A percentile compares a stretch with the other conserved stretches of the same genome.
Evolutionary conservation across 2,113 vertebrate genomes (phyloP).

Genomic region (Aleadryas rufinucha): DNA sequence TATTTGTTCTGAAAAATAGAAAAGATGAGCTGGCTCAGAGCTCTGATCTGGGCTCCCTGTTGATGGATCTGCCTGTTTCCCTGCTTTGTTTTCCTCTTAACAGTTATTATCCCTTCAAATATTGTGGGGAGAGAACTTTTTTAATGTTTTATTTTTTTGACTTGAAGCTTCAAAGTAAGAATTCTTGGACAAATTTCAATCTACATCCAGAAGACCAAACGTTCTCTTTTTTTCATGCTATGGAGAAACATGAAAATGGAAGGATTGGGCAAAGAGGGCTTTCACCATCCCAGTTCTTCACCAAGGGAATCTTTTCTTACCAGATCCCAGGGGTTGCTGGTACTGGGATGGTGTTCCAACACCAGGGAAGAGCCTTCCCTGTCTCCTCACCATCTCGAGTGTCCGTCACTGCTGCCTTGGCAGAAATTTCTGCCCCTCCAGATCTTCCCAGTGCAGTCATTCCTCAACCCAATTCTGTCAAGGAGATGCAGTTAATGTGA

Average conservation of each 20-base stretch:
- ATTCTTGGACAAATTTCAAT: background rate
- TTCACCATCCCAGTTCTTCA: background rate
- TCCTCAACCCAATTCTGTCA: conserved; percentile 49
- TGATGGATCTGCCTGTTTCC: background rate
- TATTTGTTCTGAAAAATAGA: conserved; percentile 17
- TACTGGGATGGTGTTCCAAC: background rate
- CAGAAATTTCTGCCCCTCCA: background rate
- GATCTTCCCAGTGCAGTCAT: background rate
- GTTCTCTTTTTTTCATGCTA: background rate
- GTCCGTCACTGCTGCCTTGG: fast-evolving
- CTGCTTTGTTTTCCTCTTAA: background rate
- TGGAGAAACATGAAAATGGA: background rate
- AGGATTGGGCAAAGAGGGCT: background rate
- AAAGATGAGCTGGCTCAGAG: background rate
- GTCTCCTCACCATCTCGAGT: fast-evolving
- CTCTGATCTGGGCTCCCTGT: background rate
- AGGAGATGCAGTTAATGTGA: background rate
- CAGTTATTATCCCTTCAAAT: background rate
- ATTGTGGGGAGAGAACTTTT: fast-evolving
- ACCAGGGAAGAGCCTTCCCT: background rate
- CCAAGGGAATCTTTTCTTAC: background rate
- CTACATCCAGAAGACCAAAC: background rate
- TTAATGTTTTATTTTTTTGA: background rate
- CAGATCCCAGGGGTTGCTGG: background rate
- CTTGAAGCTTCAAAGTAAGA: background rate